A percentile compares a stretch with the other conserved stretches of the same genome.
These are phyloP conservation scores for Murina feae DNA, from an alignment of 2,113 vertebrate genomes.

Conservation along the genomic window DNA sequence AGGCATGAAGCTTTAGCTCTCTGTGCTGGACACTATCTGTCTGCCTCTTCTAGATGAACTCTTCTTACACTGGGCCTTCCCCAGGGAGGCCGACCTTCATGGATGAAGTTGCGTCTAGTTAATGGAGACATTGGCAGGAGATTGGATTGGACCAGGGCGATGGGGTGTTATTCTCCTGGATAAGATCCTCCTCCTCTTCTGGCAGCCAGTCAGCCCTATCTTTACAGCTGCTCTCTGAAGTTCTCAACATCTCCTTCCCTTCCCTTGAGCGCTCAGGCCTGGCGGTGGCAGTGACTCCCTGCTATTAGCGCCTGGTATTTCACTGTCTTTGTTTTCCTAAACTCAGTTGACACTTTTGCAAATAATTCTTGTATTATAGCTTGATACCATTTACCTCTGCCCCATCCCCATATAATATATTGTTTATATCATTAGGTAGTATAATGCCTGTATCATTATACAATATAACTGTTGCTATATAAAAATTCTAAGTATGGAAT, in stretches of 20 bases:
- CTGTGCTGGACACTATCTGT: not conserved
- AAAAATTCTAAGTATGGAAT: not conserved
- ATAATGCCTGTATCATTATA: not conserved
- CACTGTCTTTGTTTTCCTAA: not conserved
- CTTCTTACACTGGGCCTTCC: not conserved
- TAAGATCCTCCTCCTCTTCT: not conserved
- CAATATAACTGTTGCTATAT: not conserved
- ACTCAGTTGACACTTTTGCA: not conserved
- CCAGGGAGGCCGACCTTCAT: not conserved
- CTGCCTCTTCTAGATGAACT: not conserved
- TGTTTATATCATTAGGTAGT: not conserved
- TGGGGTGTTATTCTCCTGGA: not conserved
- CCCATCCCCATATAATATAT: fast-evolving
- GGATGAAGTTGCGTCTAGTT: not conserved
- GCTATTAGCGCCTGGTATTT: not conserved
- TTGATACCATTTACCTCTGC: not conserved
- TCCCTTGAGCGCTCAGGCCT: not conserved
- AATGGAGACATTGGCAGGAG: not conserved
- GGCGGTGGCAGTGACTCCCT: not conserved
- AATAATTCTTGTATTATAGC: not conserved
- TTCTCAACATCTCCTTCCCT: not conserved
- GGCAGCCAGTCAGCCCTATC: not conserved
- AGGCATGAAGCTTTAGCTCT: not conserved
- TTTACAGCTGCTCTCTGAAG: not conserved
- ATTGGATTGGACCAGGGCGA: not conserved